Conservation (phyloP, 2,113 vertebrate species). For the Psettodes erumei region DNA sequence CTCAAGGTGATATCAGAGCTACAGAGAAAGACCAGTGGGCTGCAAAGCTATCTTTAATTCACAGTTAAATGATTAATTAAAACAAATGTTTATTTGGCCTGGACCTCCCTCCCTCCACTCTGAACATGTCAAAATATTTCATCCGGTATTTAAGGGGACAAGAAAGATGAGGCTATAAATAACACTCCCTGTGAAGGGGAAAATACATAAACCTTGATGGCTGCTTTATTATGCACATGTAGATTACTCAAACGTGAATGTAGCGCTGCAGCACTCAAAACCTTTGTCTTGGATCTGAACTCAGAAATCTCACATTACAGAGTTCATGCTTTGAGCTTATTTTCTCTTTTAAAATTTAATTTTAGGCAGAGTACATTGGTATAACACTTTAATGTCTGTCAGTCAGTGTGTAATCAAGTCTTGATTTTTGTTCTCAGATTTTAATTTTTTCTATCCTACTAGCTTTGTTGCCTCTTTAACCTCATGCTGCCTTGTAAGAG, state of each 20-base stretch:
- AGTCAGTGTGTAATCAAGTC: constrained; percentile 7
- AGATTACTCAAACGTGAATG: constrained; percentile 77
- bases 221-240: constrained; percentile 79
- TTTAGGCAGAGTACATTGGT: constrained; percentile 9
- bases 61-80: constrained; percentile 77
- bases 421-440: constrained; percentile 13
- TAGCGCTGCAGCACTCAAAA: constrained; percentile 35
- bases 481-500: constrained; percentile 21
- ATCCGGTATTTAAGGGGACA: constrained; percentile 72
- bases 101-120: constrained; percentile 59
- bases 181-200: constrained; percentile 65
- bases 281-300: constrained; percentile 21
- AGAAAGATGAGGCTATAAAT: constrained; percentile 80
- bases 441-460: constrained; percentile 4
- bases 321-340: neutral
- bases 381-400: no score
- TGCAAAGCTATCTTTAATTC: constrained; percentile 53
- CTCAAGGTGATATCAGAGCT: constrained; percentile 52
- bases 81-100: constrained; percentile 77
- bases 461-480: constrained; percentile 41
- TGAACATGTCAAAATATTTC: constrained; percentile 79
- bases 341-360: constrained; percentile 9
- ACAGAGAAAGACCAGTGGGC: constrained; percentile 36
- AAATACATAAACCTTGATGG: constrained; percentile 78
- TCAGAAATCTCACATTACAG: constrained; percentile 17